phyloP scores from a whole-genome alignment of 2,113 vertebrate genomes.

The Echinops telfairi region DNA sequence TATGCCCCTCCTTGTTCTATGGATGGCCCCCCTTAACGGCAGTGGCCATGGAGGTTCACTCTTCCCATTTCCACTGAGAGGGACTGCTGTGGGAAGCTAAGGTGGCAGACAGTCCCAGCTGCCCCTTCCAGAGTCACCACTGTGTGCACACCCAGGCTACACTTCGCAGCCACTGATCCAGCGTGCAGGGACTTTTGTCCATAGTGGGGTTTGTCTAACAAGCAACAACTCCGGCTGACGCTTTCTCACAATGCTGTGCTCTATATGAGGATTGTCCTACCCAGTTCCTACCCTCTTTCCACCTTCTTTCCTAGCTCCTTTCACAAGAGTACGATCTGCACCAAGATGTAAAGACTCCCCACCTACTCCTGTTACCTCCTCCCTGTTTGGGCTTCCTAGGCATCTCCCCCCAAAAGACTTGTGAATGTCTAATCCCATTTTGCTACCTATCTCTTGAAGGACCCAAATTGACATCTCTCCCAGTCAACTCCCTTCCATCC shows the following conservation, averaged over 20 bases:
- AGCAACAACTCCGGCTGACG: neutral
- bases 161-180: neutral
- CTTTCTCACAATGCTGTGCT: neutral
- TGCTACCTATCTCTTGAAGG: neutral
- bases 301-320: neutral
- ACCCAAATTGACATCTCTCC: neutral
- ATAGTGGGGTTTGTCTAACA: neutral
- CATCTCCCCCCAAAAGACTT: neutral
- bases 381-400: neutral
- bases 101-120: neutral
- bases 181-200: no score
- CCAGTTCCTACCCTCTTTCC: neutral
- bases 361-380: neutral
- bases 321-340: neutral
- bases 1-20: neutral
- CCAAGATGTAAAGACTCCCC: neutral
- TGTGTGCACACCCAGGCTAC: neutral
- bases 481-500: neutral
- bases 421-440: neutral
- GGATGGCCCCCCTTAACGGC: neutral
- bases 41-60: neutral
- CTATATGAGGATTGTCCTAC: neutral
- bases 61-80: neutral
- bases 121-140: neutral
- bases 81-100: no score